Conservation (phyloP, 2,797 vertebrate genomes). For the Glyptemys insculpta region DNA sequence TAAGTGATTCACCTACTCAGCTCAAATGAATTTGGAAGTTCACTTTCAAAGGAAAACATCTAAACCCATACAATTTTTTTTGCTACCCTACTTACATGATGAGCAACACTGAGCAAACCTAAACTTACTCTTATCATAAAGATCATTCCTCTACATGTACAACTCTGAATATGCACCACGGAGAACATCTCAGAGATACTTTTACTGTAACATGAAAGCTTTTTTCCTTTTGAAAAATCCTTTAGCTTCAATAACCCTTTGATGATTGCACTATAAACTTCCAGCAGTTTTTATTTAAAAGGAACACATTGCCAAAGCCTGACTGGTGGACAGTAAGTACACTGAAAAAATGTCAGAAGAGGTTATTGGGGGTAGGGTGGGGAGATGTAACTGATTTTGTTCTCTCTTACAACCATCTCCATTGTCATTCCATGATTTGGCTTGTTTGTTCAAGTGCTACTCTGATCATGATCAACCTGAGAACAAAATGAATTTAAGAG, state of each 20-base stretch:
- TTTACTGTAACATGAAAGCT: conserved; percentile 43
- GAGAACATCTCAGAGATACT: conserved; percentile 17
- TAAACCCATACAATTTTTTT: conserved; percentile 24
- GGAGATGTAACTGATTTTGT: background rate
- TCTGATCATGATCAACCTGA: background rate
- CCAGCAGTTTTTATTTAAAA: conserved; percentile 42
- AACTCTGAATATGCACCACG: conserved; percentile 51
- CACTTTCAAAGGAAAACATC: conserved; percentile 17
- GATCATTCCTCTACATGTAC: conserved; percentile 38
- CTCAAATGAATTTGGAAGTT: conserved; percentile 20
- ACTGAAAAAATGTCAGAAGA: conserved; percentile 59
- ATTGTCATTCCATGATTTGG: conserved; percentile 26
- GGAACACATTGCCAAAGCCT: conserved; percentile 59
- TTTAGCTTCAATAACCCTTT: conserved; percentile 52
- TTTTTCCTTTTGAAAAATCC: conserved; percentile 52
- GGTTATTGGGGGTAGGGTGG: conserved; percentile 18
- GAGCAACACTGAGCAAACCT: conserved; percentile 50
- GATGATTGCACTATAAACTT: conserved; percentile 72
- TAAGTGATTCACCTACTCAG: conserved; percentile 14
- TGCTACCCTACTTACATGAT: conserved; percentile 35
- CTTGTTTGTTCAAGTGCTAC: conserved; percentile 31
- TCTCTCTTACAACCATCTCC: conserved; percentile 11
- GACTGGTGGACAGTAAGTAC: conserved; percentile 28
- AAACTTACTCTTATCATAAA: conserved; percentile 44
- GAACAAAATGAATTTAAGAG: conserved; percentile 54